Conservation (phyloP, 2,113 vertebrate species). For the Pangasianodon hypophthalmus region DNA sequence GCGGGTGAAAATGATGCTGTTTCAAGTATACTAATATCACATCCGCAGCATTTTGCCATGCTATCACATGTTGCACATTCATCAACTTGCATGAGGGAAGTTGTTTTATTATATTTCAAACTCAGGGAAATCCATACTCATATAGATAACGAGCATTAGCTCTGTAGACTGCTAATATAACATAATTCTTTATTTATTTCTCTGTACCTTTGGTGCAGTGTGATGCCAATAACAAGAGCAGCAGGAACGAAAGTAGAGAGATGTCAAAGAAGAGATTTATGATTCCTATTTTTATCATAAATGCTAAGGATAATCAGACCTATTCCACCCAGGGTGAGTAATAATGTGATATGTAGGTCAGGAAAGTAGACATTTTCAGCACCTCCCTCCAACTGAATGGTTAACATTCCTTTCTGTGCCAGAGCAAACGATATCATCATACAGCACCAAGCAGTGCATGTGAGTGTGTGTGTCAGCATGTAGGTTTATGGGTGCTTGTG, state of each 20-base stretch:
- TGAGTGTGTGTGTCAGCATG: constrained; percentile 8
- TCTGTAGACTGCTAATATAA: not conserved
- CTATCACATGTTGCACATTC: not conserved
- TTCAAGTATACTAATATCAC: constrained; percentile 1
- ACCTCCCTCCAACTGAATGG: constrained; percentile 57
- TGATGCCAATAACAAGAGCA: constrained; percentile 55
- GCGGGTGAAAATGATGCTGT: not conserved
- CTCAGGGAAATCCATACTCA: not conserved
- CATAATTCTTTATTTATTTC: not conserved
- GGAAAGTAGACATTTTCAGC: constrained; percentile 34
- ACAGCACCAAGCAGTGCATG: constrained; percentile 13
- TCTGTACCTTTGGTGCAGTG: not conserved
- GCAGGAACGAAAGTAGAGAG: constrained; percentile 14
- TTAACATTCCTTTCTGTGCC: constrained; percentile 39
- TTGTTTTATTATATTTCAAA: not conserved
- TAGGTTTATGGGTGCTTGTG: constrained; percentile 17
- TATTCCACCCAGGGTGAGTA: constrained; percentile 21
- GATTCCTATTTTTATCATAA: constrained; percentile 21
- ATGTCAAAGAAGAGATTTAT: constrained; percentile 21
- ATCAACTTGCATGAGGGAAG: not conserved
- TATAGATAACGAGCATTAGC: not conserved
- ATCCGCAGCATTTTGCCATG: not conserved
- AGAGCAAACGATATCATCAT: constrained; percentile 46
- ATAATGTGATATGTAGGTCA: constrained; percentile 39
- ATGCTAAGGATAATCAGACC: constrained; percentile 31